Percentiles rank a stretch among this genome's conserved stretches.
phyloP scores from a whole-genome alignment of 2,113 vertebrate species.

The Festucalex cinctus region DNA sequence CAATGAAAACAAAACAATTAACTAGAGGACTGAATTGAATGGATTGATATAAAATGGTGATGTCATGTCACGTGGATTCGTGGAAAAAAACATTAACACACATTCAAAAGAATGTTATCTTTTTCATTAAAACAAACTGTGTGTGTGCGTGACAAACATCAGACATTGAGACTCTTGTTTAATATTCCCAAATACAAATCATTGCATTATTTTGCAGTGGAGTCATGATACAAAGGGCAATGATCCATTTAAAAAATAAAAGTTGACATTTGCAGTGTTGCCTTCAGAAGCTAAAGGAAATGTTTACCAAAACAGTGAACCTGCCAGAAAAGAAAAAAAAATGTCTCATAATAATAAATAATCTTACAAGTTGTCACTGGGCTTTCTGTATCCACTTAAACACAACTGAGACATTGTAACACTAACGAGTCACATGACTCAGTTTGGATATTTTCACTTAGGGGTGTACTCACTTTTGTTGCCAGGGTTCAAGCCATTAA shows the following conservation, averaged over 20 bases:
- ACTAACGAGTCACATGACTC: too few relatives aligned
- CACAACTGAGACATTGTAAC: too few relatives aligned
- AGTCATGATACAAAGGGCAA: neutral
- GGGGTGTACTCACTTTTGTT: too few relatives aligned
- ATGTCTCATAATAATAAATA: too few relatives aligned
- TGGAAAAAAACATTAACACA: neutral
- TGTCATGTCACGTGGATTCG: neutral
- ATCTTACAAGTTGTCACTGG: too few relatives aligned
- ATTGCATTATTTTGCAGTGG: neutral
- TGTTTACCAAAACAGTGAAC: neutral
- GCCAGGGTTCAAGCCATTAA: too few relatives aligned
- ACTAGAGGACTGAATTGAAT: too few relatives aligned
- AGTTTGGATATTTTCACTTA: too few relatives aligned
- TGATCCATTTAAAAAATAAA: neutral
- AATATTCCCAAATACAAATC: too few relatives aligned
- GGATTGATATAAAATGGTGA: too few relatives aligned
- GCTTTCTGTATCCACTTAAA: too few relatives aligned
- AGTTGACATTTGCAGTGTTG: neutral
- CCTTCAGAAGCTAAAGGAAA: neutral
- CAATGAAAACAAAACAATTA: neutral
- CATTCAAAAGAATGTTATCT: neutral
- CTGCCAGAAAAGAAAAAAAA: too few relatives aligned
- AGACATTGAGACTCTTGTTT: neutral
- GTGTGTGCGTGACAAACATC: neutral
- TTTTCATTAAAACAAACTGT: neutral